These are phyloP conservation scores for Melierax canorus DNA, from an alignment of 2,113 vertebrate genomes.

Conservation along the genomic window DNA sequence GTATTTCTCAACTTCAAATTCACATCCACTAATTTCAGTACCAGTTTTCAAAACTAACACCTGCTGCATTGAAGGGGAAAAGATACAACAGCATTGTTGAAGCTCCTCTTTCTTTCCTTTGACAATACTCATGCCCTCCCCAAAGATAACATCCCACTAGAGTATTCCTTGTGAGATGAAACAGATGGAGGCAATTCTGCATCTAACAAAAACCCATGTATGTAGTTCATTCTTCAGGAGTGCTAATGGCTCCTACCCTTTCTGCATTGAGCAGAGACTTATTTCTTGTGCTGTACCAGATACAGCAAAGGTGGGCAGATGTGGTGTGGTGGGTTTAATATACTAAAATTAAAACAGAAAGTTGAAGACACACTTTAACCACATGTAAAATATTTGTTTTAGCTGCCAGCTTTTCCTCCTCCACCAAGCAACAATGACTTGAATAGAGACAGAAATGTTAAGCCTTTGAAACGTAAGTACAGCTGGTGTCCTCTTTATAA, in stretches of 20 bases:
- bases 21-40: background rate
- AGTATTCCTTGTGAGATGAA: background rate
- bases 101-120: background rate
- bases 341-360: background rate
- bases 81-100: background rate
- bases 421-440: slow-evolving; percentile 61
- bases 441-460: slow-evolving; percentile 54
- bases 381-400: background rate
- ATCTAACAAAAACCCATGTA: fast-evolving
- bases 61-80: background rate
- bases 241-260: background rate
- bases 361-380: background rate
- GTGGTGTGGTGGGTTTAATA: background rate
- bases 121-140: background rate
- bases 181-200: background rate
- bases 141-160: background rate
- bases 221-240: background rate
- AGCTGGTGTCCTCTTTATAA: background rate
- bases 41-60: background rate
- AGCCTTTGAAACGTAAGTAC: slow-evolving; percentile 67
- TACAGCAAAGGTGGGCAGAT: background rate
- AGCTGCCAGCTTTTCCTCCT: slow-evolving; percentile 48
- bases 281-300: background rate
- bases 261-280: background rate
- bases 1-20: background rate